Conservation (phyloP, 2,113 vertebrate species). For the Rhabdornis inornatus region DNA sequence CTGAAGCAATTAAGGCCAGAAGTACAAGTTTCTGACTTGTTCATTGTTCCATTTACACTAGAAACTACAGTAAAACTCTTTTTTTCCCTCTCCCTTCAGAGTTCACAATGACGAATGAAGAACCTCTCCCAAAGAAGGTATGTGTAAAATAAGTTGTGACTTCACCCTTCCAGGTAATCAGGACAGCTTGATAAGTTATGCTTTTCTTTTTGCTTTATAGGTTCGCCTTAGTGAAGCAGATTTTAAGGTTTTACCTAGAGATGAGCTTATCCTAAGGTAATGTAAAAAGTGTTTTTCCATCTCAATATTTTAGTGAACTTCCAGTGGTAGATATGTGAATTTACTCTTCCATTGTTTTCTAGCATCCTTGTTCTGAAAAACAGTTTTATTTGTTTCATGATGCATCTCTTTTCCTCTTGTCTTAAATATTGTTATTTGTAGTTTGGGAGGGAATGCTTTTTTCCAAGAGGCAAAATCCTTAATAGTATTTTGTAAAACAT, state of each 20-base stretch:
- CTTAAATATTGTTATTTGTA: background rate
- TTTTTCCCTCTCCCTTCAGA: constrained; percentile 52
- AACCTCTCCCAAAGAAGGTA: constrained; percentile 98
- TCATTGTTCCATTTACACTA: background rate
- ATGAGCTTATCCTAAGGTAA: constrained; percentile 93
- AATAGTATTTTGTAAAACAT: background rate
- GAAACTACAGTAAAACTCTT: background rate
- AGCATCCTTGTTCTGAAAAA: background rate
- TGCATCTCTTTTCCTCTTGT: background rate
- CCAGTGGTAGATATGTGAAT: background rate
- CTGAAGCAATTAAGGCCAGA: background rate
- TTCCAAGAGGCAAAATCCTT: background rate
- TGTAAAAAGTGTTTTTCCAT: background rate
- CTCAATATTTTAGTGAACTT: background rate
- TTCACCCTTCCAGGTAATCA: background rate
- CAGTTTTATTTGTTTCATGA: background rate
- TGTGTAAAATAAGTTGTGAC: constrained; percentile 26
- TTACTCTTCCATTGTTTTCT: background rate
- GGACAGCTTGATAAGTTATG: background rate
- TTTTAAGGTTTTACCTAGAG: constrained; percentile 95
- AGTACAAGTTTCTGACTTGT: background rate
- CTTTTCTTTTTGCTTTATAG: constrained; percentile 64
- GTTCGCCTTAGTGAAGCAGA: constrained; percentile 98
- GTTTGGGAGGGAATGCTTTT: background rate
- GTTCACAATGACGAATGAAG: constrained; percentile 97